Conservation (phyloP, 2,113 vertebrate species). For the Cheirogaleus medius region DNA sequence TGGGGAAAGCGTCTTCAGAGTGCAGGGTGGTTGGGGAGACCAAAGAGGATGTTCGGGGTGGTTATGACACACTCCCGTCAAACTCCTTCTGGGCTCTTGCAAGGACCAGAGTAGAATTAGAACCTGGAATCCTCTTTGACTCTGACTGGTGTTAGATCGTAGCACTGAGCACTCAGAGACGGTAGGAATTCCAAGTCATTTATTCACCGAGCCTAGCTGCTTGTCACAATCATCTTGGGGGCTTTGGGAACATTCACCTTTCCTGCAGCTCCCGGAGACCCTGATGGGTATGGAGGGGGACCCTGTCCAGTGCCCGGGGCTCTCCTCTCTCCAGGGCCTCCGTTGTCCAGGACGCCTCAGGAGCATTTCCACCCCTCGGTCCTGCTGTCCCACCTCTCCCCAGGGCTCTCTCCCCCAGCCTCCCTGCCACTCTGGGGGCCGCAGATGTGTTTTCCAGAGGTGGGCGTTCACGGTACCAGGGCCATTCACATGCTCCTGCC, state of each 20-base stretch:
- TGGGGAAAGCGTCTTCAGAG: not conserved
- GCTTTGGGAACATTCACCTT: not conserved
- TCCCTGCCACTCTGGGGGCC: too few species aligned
- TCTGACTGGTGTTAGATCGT: not conserved
- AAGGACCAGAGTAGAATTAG: not conserved
- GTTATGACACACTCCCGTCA: not conserved
- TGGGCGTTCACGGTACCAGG: fast-evolving
- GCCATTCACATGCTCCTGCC: fast-evolving
- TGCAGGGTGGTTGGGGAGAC: not conserved
- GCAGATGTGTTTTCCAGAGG: not conserved
- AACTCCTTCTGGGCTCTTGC: not conserved
- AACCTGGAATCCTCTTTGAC: not conserved
- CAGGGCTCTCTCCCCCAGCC: not conserved
- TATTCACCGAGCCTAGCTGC: not conserved
- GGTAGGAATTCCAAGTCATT: not conserved
- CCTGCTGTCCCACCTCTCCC: not conserved
- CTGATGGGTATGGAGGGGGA: not conserved
- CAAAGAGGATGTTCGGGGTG: not conserved
- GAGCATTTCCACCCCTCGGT: not conserved
- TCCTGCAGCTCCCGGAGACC: fast-evolving
- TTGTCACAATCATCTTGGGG: fast-evolving
- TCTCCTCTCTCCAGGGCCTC: not conserved
- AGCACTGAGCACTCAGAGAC: fast-evolving
- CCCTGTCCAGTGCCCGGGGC: not conserved
- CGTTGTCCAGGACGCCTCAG: not conserved